phyloP scores from a whole-genome alignment of 2,888 invertebrate species.

The Mantis religiosa region DNA sequence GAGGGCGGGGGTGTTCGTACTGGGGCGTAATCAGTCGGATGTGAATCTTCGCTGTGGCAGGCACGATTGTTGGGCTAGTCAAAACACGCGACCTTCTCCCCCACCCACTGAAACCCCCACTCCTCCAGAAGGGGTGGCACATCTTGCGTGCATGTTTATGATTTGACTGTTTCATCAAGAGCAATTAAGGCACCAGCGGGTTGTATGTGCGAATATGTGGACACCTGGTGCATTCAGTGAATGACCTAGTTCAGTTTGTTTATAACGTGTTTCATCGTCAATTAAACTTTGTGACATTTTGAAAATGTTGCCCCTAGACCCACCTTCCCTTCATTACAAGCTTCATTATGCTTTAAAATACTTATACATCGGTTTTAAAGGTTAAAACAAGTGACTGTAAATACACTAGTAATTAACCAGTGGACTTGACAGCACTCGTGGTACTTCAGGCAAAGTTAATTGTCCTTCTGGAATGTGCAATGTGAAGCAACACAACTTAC shows the following conservation, averaged over 20 bases:
- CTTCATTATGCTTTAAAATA: background rate
- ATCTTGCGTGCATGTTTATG: background rate
- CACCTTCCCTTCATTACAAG: background rate
- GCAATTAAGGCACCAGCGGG: background rate
- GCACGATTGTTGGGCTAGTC: background rate
- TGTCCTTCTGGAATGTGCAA: background rate
- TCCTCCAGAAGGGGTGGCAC: background rate
- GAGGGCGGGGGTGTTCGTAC: background rate
- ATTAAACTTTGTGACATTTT: background rate
- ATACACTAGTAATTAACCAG: background rate
- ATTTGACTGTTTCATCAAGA: background rate
- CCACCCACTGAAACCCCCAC: background rate
- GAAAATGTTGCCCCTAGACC: background rate
- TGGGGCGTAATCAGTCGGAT: constrained; percentile 5
- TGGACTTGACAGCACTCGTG: background rate
- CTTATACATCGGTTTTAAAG: background rate
- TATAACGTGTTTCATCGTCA: background rate
- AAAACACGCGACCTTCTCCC: background rate
- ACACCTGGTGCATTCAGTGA: background rate
- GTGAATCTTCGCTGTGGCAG: background rate
- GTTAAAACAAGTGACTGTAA: background rate
- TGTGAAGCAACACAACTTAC: background rate
- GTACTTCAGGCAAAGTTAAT: background rate
- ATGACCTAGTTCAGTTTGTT: background rate
- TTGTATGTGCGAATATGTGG: background rate